Percentiles rank a stretch among this genome's conserved stretches.
These are phyloP conservation scores for Campylomormyrus numenius DNA, from an alignment of 2,113 vertebrate species.

Conservation along the genomic window DNA sequence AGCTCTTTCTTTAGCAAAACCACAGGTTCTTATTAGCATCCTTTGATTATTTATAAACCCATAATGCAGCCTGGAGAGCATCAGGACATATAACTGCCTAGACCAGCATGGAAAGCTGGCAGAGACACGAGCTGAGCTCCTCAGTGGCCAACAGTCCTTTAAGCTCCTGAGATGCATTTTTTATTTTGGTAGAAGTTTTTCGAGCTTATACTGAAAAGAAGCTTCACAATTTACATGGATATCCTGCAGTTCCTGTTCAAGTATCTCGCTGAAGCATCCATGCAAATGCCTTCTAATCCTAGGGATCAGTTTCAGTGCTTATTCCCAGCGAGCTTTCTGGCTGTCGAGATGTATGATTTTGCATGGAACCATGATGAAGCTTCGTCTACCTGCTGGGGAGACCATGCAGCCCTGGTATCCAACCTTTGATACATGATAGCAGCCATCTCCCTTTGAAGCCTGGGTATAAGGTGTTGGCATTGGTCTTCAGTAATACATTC, in stretches of 20 bases:
- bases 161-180: neutral
- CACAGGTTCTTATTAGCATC: neutral
- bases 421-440: neutral
- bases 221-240: neutral
- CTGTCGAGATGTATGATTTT: neutral
- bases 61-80: neutral
- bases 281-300: neutral
- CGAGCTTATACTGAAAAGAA: neutral
- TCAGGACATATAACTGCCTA: neutral
- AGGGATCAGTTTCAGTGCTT: neutral
- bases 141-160: neutral
- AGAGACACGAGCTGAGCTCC: neutral
- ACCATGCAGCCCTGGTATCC: neutral
- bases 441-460: neutral
- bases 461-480: neutral
- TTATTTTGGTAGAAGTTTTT: neutral
- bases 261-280: neutral
- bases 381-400: neutral
- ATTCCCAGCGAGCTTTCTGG: neutral
- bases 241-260: neutral
- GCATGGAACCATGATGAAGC: neutral
- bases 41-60: neutral
- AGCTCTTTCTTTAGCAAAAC: neutral
- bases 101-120: slow-evolving; percentile 5
- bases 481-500: neutral